Percentiles rank a stretch among this genome's conserved stretches.
These are phyloP conservation scores for Drosophila bunnanda DNA, from an alignment of 2,888 invertebrate species.

Conservation along the genomic window DNA sequence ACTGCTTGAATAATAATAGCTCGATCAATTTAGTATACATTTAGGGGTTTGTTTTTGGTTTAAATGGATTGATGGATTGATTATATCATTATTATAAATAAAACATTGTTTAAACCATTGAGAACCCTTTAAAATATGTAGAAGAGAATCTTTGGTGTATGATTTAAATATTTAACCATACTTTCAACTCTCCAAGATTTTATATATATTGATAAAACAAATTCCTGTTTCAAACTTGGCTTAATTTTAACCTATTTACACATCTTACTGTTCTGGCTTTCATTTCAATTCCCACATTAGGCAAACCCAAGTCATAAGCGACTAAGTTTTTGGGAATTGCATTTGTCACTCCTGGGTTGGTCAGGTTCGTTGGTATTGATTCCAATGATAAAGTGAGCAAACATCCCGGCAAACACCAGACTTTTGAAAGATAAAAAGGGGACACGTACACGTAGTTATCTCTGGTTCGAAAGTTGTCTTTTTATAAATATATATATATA, in stretches of 20 bases:
- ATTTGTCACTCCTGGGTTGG: conserved; percentile 34
- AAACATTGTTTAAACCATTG: background rate
- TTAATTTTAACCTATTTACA: background rate
- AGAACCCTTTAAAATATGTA: background rate
- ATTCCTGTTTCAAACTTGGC: background rate
- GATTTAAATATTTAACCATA: background rate
- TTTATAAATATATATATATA: background rate
- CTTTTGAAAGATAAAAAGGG: conserved; percentile 10
- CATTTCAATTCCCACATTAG: no score
- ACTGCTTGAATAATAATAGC: background rate
- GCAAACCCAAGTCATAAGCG: background rate
- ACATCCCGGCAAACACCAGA: conserved; percentile 56
- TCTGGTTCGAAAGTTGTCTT: background rate
- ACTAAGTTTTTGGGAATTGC: background rate
- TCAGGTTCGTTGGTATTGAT: conserved; percentile 30
- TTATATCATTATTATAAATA: background rate
- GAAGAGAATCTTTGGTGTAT: background rate
- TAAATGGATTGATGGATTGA: background rate
- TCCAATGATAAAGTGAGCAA: conserved; percentile 41
- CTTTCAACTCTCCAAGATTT: background rate
- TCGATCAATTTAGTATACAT: background rate
- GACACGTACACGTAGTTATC: conserved; percentile 2
- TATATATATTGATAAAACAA: no score
- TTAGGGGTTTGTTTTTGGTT: no score
- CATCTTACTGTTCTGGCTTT: background rate